Percentiles rank a stretch among this genome's conserved stretches.
These are phyloP conservation scores for Aspidapion aeneum DNA, from an alignment of 2,888 invertebrate genomes.

Conservation along the genomic window DNA sequence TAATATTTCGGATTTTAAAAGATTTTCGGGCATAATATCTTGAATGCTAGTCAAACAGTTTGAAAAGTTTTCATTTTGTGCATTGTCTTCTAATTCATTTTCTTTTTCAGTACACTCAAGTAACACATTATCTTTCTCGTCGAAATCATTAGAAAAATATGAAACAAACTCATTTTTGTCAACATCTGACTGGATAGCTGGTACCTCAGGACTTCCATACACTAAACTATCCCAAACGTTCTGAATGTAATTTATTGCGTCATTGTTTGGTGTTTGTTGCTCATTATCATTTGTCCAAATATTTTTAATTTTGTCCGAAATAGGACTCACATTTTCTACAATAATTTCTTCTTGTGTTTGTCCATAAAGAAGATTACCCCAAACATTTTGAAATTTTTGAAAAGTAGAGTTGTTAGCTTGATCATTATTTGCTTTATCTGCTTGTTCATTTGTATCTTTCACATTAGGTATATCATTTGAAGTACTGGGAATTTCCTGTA, in stretches of 20 bases:
- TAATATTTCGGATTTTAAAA: neutral
- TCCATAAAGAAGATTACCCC: neutral
- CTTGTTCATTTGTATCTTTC: no score
- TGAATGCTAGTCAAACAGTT: constrained; percentile 5
- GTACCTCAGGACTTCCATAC: neutral
- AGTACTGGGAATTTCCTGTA: no score
- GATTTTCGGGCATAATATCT: neutral
- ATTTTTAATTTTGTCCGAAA: neutral
- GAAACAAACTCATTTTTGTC: neutral
- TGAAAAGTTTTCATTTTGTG: constrained; percentile 4
- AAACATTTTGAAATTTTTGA: no score
- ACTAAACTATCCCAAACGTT: neutral
- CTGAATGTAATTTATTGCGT: neutral
- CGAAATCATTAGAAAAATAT: neutral
- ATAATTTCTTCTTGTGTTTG: neutral
- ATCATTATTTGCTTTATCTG: no score
- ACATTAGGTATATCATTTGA: no score
- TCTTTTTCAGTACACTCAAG: neutral
- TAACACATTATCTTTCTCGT: neutral
- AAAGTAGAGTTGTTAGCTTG: no score
- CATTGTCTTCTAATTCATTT: neutral
- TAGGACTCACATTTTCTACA: neutral
- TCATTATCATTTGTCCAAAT: neutral
- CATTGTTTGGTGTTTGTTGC: neutral
- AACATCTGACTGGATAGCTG: neutral